Evolutionary conservation across 2,888 invertebrate species (phyloP), one percentile per base, ranked within the genome.

Genomic region (Tetragonisca angustula): DNA sequence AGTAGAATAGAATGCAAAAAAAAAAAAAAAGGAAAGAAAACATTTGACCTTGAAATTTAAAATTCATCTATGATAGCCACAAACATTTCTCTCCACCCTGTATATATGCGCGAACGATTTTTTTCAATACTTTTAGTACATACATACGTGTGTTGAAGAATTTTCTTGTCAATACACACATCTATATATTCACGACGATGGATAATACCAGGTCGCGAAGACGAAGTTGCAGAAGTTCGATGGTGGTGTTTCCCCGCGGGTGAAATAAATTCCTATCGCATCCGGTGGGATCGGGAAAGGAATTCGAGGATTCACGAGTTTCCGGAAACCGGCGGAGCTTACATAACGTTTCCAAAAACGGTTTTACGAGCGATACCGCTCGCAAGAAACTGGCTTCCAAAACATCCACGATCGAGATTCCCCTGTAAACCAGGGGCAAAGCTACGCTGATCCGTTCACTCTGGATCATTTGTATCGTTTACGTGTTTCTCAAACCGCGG

Each of bases 391-490:
- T 43, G 52, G 50, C 71, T 71, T 71, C 64, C 27, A 21, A 64
- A 71, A 64, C 64, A 71, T 61, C 54, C n/a, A 19, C 43, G 43
- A 70, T 36, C 27, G 54, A 49, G 77, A 71, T 62, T 71, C 36
- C 3, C 17, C 43, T 6, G 27, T 65, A 64, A 81, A 78, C 70
- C 78, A 43, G 1, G 70, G 65, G 70, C 79, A 70, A 78, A 80
- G 71, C 80, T 52, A 27, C 50, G 70, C 56, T 77, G 78, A 78
- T 80, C 78, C 80, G 43, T 49, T n/a, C 52, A 24, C 11, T 27
- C 21, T 50, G 4, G 32, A 32, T 64, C 62, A 62, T 73, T 59
- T 59, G 4, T n/a, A 71, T 54, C n/a, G 13, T 74, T 62, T 62
- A 32, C 32, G 27, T n/a, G 61, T 36, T 43, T 49, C 17, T 4